Conservation (phyloP, 2,888 invertebrate species). For the Thera obeliscata region DNA sequence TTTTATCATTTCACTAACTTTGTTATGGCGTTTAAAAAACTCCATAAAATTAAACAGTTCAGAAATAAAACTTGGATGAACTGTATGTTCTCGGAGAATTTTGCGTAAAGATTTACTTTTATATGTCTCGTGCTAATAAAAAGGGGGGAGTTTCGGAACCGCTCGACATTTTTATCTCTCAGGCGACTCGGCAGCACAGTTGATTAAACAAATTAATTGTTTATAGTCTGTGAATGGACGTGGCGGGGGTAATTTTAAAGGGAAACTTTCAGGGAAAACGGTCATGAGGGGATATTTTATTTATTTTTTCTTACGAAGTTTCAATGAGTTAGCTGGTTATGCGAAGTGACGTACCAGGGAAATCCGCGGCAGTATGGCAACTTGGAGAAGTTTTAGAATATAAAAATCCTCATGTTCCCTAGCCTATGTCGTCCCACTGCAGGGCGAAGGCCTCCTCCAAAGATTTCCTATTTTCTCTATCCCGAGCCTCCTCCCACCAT, state of each 20-base stretch:
- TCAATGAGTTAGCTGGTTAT: constrained; percentile 34
- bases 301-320: constrained; percentile 43
- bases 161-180: constrained; percentile 46
- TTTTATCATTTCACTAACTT: constrained; percentile 39
- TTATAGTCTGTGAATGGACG: constrained; percentile 56
- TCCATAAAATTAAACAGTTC: constrained; percentile 36
- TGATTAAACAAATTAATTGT: constrained; percentile 73
- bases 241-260: constrained; percentile 53
- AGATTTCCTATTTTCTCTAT: too few relatives aligned
- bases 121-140: constrained; percentile 40
- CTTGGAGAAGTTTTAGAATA: background rate
- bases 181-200: constrained; percentile 47
- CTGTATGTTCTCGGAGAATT: constrained; percentile 30
- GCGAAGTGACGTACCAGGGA: constrained; percentile 33
- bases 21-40: constrained; percentile 39
- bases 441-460: too few relatives aligned
- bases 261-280: constrained; percentile 33
- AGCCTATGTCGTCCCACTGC: too few relatives aligned
- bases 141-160: constrained; percentile 39
- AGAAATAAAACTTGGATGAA: constrained; percentile 34
- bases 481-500: too few relatives aligned
- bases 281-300: constrained; percentile 33
- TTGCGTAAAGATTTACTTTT: constrained; percentile 30
- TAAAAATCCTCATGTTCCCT: too few relatives aligned
- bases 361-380: background rate